Evolutionary conservation across 2,888 invertebrate genomes (phyloP).

Genomic region (Campoplex nolae): DNA sequence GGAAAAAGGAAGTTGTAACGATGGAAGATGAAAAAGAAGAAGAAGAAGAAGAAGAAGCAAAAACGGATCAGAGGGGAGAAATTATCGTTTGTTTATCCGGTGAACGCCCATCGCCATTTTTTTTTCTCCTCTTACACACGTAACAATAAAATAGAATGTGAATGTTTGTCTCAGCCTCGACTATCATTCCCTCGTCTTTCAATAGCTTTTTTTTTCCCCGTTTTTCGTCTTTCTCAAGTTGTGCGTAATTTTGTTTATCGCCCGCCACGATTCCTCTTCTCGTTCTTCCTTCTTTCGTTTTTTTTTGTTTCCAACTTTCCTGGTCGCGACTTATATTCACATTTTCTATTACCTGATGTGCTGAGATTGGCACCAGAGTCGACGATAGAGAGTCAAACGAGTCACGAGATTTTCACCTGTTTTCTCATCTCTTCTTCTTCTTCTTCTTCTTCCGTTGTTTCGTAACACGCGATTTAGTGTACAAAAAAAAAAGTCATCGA

Average conservation of each 20-base stretch:
- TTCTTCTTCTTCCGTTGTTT: background rate
- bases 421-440: constrained; percentile 3
- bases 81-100: constrained; percentile 36
- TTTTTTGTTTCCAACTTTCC: background rate
- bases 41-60: background rate
- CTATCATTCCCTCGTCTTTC: constrained; percentile 34
- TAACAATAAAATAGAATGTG: constrained; percentile 35
- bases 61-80: constrained; percentile 31
- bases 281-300: background rate
- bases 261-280: constrained; percentile 6
- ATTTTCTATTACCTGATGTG: constrained; percentile 33
- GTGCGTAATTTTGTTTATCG: constrained; percentile 39
- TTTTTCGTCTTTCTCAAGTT: constrained; percentile 24
- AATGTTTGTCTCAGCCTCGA: background rate
- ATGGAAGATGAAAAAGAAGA: constrained; percentile 37
- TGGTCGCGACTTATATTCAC: constrained; percentile 29
- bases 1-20: background rate
- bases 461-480: background rate
- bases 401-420: constrained; percentile 7
- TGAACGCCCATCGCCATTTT: constrained; percentile 60
- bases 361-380: constrained; percentile 37
- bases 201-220: constrained; percentile 18
- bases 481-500: background rate
- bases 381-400: constrained; percentile 33
- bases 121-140: constrained; percentile 26